Evolutionary conservation across 2,113 vertebrate species (phyloP).

Genomic region (Seriola dumerili): DNA sequence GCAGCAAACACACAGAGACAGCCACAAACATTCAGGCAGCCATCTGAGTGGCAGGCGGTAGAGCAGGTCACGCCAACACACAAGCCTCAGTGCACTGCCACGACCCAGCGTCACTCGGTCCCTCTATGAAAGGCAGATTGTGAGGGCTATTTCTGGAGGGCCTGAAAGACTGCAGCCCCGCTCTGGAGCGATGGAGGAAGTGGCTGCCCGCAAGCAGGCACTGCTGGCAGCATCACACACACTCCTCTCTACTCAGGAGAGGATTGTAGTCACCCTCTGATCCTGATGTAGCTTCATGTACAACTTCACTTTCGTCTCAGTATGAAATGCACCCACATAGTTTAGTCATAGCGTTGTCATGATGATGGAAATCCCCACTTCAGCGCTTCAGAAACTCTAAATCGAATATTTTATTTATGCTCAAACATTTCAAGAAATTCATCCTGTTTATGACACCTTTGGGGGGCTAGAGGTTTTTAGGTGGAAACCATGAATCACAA

Average conservation of each 20-base stretch:
- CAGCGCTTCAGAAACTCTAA: neutral
- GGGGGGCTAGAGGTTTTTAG: neutral
- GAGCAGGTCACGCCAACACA: slow-evolving; percentile 14
- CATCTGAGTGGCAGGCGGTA: slow-evolving; percentile 44
- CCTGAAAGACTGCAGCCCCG: slow-evolving; percentile 61
- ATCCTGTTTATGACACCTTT: no score
- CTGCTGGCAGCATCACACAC: slow-evolving; percentile 71
- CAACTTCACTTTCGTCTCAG: neutral
- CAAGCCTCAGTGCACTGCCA: slow-evolving; percentile 40
- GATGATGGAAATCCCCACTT: neutral
- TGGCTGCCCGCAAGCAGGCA: slow-evolving; percentile 76
- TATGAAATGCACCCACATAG: neutral
- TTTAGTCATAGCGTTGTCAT: neutral
- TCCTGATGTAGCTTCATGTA: neutral
- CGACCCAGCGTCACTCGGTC: slow-evolving; percentile 52
- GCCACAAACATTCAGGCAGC: slow-evolving; percentile 50
- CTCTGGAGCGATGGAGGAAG: slow-evolving; percentile 67
- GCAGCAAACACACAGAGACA: slow-evolving; percentile 52
- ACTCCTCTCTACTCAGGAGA: slow-evolving; percentile 33
- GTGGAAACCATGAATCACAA: neutral
- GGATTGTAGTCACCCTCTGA: slow-evolving; percentile 22
- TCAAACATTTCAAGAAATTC: no score
- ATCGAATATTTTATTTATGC: neutral
- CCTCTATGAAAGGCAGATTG: slow-evolving; percentile 78
- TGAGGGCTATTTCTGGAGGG: slow-evolving; percentile 79